These are phyloP conservation scores for Micropterix aruncella DNA, from an alignment of 2,888 invertebrate genomes.

Conservation along the genomic window DNA sequence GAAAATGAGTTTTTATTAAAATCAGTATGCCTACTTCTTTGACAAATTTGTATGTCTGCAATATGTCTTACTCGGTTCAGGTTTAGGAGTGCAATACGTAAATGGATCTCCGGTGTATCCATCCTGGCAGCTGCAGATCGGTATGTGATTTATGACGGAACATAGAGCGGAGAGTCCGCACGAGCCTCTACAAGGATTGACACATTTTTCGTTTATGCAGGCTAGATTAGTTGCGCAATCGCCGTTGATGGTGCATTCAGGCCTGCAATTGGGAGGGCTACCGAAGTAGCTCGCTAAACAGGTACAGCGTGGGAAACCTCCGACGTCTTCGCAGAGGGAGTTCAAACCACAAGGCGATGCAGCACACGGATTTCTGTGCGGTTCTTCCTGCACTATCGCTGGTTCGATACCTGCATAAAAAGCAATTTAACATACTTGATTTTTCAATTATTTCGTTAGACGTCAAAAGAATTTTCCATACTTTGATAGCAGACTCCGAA, in stretches of 20 bases:
- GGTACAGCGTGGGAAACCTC: constrained; percentile 32
- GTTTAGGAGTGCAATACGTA: constrained; percentile 45
- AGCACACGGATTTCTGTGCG: constrained; percentile 35
- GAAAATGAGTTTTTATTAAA: constrained; percentile 12
- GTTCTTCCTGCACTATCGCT: constrained; percentile 25
- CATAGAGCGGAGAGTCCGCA: constrained; percentile 51
- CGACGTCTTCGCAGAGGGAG: constrained; percentile 30
- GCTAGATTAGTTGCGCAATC: constrained; percentile 47
- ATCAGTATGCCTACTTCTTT: too few species aligned
- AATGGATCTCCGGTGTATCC: constrained; percentile 66
- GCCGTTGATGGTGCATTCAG: constrained; percentile 44
- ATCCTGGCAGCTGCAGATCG: constrained; percentile 43
- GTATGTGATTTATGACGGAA: constrained; percentile 47
- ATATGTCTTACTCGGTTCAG: too few species aligned
- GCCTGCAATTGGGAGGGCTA: constrained; percentile 45
- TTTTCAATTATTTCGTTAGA: background rate
- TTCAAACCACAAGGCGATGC: constrained; percentile 55
- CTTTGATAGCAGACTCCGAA: constrained; percentile 37
- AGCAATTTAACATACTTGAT: background rate
- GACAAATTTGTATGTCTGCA: too few species aligned
- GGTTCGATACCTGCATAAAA: constrained; percentile 16
- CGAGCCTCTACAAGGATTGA: constrained; percentile 50
- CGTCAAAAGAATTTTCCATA: background rate
- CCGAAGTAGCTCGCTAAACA: constrained; percentile 42
- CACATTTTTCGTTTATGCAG: constrained; percentile 49